A percentile compares a stretch with the other conserved stretches of the same genome.
Evolutionary conservation across 2,113 vertebrate genomes (phyloP).

Genomic region (Engystomops pustulosus): DNA sequence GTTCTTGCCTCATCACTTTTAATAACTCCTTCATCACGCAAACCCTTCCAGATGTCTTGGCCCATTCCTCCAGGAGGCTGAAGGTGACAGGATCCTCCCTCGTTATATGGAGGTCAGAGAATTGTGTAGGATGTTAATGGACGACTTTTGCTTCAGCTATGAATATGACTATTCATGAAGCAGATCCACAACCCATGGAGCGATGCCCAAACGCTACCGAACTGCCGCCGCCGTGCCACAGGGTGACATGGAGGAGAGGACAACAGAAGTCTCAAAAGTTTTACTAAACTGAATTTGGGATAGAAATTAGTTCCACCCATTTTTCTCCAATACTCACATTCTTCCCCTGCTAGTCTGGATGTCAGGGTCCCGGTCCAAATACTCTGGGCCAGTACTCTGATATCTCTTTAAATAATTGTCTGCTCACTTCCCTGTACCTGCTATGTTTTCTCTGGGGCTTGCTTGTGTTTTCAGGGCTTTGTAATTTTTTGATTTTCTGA

Average conservation of each 20-base stretch:
- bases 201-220: background rate
- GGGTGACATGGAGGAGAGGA: background rate
- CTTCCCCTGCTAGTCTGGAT: no score
- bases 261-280: background rate
- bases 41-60: constrained; percentile 48
- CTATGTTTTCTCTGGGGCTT: no score
- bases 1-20: constrained; percentile 38
- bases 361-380: no score
- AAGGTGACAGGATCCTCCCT: no score
- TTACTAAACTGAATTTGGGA: background rate
- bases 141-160: background rate
- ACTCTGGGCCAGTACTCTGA: no score
- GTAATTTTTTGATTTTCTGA: no score
- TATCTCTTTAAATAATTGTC: no score
- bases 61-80: background rate
- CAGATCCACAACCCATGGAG: background rate
- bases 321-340: no score
- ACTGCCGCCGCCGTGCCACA: background rate
- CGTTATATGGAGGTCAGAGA: no score
- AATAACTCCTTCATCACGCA: constrained; percentile 41
- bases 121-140: background rate
- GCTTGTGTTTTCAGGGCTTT: no score
- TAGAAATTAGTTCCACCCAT: background rate
- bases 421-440: no score
- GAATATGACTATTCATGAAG: background rate